phyloP scores from a whole-genome alignment of 2,113 vertebrate species.

The Calonectris borealis region DNA sequence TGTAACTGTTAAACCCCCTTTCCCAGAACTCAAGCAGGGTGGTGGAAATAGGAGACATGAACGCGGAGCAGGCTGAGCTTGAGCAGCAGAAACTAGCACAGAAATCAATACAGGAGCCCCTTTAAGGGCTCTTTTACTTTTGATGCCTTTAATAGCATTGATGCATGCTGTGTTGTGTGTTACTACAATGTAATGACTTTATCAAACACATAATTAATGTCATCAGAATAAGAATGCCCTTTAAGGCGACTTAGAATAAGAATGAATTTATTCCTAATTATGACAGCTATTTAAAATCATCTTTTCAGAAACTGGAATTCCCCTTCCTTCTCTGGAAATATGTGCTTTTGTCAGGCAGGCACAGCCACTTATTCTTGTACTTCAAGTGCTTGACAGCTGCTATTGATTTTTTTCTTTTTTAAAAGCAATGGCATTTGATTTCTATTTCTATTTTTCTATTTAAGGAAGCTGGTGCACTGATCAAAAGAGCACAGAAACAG shows the following conservation, averaged over 20 bases:
- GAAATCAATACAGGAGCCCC: background rate
- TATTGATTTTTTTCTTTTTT: conserved; percentile 32
- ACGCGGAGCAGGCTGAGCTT: background rate
- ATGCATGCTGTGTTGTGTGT: conserved; percentile 2
- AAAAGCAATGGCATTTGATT: conserved; percentile 53
- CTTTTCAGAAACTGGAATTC: conserved; percentile 32
- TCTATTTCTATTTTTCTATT: conserved; percentile 57
- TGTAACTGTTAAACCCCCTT: background rate
- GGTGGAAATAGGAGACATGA: background rate
- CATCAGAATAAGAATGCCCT: conserved; percentile 34
- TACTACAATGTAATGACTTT: conserved; percentile 14
- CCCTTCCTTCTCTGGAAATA: background rate
- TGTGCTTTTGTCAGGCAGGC: conserved; percentile 25
- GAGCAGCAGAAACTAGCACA: background rate
- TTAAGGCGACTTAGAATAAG: conserved; percentile 33
- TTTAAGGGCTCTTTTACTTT: background rate
- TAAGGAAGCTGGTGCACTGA: background rate
- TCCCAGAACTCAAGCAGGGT: background rate
- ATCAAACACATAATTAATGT: conserved; percentile 56
- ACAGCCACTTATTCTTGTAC: conserved; percentile 29
- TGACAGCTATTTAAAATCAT: conserved; percentile 64
- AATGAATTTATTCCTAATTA: conserved; percentile 56
- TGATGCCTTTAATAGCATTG: conserved; percentile 8
- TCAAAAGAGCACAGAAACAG: background rate
- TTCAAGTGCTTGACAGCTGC: conserved; percentile 50